A percentile compares a stretch with the other conserved stretches of the same genome.
Evolutionary conservation across 35 echinoderm and acorn worm genomes (phyloP).

Genomic region (Heliocidaris erythrogramma): DNA sequence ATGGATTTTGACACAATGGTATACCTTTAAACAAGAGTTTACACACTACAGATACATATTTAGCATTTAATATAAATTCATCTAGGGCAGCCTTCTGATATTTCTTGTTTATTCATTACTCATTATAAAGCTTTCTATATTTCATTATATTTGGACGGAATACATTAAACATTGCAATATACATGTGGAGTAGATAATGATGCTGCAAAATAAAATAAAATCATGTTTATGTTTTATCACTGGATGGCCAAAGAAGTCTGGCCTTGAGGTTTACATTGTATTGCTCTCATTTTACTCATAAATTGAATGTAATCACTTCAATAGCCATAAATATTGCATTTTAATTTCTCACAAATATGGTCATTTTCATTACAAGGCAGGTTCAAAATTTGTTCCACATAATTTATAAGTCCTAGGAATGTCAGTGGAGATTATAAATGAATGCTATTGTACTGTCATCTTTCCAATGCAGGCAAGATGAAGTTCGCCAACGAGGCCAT

Average conservation of each 20-base stretch:
- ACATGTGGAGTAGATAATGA: neutral
- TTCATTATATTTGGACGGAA: neutral
- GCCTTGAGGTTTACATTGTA: neutral
- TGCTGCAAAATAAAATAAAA: neutral
- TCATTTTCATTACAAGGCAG: neutral
- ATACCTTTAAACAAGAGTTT: neutral
- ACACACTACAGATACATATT: neutral
- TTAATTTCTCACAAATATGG: neutral
- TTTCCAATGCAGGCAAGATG: slow-evolving; percentile 69
- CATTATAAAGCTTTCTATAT: neutral
- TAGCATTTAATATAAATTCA: too few relatives aligned
- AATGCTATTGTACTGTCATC: neutral
- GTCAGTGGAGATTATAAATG: too few relatives aligned
- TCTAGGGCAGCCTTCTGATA: neutral
- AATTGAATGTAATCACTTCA: neutral
- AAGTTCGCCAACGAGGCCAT: slow-evolving; percentile 80
- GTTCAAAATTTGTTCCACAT: neutral
- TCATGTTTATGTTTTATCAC: neutral
- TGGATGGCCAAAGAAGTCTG: neutral
- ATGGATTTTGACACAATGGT: neutral
- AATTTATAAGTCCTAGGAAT: neutral
- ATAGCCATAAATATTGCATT: neutral
- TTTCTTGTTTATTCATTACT: neutral
- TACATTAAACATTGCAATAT: neutral
- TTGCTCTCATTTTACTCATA: neutral